phyloP scores from a whole-genome alignment of 2,797 vertebrate genomes.

The Pteronotus mesoamericanus region DNA sequence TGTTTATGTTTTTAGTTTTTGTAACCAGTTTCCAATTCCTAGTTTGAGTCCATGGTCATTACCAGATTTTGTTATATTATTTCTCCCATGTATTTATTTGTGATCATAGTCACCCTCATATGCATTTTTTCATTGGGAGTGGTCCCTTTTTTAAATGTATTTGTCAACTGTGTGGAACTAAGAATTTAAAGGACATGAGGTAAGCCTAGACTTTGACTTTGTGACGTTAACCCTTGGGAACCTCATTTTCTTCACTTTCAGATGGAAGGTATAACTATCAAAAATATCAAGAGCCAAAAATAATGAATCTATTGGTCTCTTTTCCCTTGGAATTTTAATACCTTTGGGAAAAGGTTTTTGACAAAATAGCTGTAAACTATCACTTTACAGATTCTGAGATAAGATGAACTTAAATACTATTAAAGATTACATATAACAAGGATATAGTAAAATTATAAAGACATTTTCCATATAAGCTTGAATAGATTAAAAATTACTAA shows the following conservation, averaged over 20 bases:
- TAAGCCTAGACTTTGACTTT: background rate
- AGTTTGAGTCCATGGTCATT: background rate
- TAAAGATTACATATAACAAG: background rate
- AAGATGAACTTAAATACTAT: slow-evolving; percentile 13
- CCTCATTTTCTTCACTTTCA: slow-evolving; percentile 12
- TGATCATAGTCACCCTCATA: background rate
- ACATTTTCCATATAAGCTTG: background rate
- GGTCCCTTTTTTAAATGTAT: background rate
- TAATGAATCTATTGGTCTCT: background rate
- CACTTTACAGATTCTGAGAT: background rate
- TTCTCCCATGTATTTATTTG: background rate
- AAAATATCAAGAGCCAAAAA: background rate
- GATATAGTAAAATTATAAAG: background rate
- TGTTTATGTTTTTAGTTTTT: background rate
- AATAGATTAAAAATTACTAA: background rate
- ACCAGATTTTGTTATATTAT: background rate
- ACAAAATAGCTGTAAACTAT: background rate
- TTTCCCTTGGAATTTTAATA: background rate
- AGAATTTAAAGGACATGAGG: background rate
- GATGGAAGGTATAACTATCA: background rate
- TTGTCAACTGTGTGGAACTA: background rate
- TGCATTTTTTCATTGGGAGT: background rate
- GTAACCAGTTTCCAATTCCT: background rate
- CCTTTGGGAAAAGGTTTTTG: background rate
- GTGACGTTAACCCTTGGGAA: background rate